phyloP scores from a whole-genome alignment of 2,888 invertebrate genomes.

The Chrysolina americana region DNA sequence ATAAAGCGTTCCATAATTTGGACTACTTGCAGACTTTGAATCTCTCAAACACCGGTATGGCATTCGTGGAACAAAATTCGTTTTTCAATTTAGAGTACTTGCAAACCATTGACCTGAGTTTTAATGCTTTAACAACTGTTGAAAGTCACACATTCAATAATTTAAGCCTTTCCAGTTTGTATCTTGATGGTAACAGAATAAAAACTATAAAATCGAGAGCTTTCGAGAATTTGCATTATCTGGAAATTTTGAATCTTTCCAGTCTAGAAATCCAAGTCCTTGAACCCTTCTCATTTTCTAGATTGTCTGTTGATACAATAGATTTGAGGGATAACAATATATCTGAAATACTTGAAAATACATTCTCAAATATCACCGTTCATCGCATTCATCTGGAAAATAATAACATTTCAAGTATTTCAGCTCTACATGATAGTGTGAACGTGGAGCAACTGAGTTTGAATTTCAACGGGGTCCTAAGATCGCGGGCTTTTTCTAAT shows the following conservation, averaged over 20 bases:
- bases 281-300: conserved; percentile 26
- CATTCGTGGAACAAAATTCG: conserved; percentile 26
- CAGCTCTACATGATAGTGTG: conserved; percentile 15
- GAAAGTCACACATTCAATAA: conserved; percentile 11
- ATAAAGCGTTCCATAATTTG: conserved; percentile 29
- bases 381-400: conserved; percentile 15
- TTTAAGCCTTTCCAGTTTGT: not conserved
- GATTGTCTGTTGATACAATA: not conserved
- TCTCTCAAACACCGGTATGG: conserved; percentile 25
- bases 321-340: conserved; percentile 33
- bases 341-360: conserved; percentile 12
- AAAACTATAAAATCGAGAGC: conserved; percentile 15
- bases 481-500: conserved; percentile 13
- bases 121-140: conserved; percentile 12
- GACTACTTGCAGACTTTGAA: conserved; percentile 19
- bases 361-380: conserved; percentile 7
- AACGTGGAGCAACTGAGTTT: conserved; percentile 12
- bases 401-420: conserved; percentile 24
- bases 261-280: conserved; percentile 4
- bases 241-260: conserved; percentile 14
- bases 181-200: conserved; percentile 9
- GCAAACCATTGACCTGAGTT: conserved; percentile 23
- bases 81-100: conserved; percentile 25
- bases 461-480: conserved; percentile 26
- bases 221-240: conserved; percentile 12